Evolutionary conservation across 1,140 invertebrate species (phyloP).

Genomic region (Achroia grisella): DNA sequence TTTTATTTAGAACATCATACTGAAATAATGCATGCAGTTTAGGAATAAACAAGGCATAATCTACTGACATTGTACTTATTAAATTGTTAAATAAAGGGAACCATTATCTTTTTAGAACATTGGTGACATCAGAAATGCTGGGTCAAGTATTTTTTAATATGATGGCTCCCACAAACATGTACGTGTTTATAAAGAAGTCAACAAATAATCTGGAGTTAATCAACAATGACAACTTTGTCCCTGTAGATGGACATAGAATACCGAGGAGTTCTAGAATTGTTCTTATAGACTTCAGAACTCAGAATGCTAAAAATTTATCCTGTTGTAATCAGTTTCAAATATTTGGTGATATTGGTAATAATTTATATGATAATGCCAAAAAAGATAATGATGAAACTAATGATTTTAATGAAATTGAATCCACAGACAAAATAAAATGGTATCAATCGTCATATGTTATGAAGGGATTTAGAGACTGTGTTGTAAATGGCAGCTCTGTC

Average conservation of each 20-base stretch:
- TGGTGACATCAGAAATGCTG: conserved; percentile 52
- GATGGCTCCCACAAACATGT: conserved; percentile 52
- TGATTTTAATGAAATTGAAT: conserved; percentile 47
- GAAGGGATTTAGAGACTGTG: conserved; percentile 64
- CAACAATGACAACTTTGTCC: conserved; percentile 41
- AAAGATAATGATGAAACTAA: conserved; percentile 13
- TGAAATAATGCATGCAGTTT: too few relatives aligned
- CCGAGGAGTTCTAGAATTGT: conserved; percentile 45
- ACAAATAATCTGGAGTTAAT: conserved; percentile 25
- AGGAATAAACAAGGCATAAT: too few relatives aligned
- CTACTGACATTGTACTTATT: too few relatives aligned
- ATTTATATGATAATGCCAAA: conserved; percentile 25
- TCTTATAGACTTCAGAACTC: conserved; percentile 40
- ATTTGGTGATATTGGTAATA: conserved; percentile 39
- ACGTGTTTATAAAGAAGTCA: conserved; percentile 47
- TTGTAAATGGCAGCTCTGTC: conserved; percentile 53
- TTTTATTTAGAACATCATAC: too few relatives aligned
- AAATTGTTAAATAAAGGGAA: too few relatives aligned
- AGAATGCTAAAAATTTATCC: conserved; percentile 25
- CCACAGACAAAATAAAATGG: conserved; percentile 40
- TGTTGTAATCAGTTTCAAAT: conserved; percentile 57
- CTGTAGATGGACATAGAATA: conserved; percentile 39
- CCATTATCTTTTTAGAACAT: conserved; percentile 41
- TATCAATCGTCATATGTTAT: conserved; percentile 59
- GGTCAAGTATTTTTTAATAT: conserved; percentile 43